Evolutionary conservation across 2,113 vertebrate species (phyloP).

Genomic region (Prietella phreatophila): DNA sequence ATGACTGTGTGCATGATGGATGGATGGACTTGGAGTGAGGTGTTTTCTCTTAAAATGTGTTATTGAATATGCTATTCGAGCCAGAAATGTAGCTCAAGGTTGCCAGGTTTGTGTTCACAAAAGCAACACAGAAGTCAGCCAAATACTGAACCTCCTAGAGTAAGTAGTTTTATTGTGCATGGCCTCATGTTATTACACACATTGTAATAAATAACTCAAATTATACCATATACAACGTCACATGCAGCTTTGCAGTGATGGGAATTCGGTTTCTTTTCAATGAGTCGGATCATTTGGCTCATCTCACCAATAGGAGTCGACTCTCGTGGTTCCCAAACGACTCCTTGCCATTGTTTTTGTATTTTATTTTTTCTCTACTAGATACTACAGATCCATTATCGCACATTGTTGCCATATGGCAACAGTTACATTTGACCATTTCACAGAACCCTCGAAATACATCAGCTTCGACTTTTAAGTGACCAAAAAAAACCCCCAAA

Average conservation of each 20-base stretch:
- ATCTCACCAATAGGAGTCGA: not conserved
- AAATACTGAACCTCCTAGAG: not conserved
- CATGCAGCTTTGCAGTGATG: not conserved
- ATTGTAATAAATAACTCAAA: too few relatives aligned
- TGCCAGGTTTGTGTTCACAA: not conserved
- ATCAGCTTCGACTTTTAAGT: too few relatives aligned
- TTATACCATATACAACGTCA: too few relatives aligned
- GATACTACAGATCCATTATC: too few relatives aligned
- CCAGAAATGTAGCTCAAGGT: not conserved
- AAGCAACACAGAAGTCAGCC: not conserved
- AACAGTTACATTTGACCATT: too few relatives aligned
- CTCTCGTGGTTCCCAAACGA: not conserved
- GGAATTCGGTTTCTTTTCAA: not conserved
- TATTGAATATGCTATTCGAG: not conserved
- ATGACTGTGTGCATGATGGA: not conserved
- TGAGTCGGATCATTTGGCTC: not conserved
- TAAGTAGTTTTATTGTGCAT: not conserved
- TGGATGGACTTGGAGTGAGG: not conserved
- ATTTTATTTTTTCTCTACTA: too few relatives aligned
- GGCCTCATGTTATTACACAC: not conserved
- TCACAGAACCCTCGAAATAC: too few relatives aligned
- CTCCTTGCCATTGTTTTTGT: not conserved
- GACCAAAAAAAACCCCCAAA: too few relatives aligned
- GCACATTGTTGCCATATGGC: too few relatives aligned
- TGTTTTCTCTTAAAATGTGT: not conserved